Conservation (phyloP, 1,140 invertebrate species). For the Batillaria attramentaria region DNA sequence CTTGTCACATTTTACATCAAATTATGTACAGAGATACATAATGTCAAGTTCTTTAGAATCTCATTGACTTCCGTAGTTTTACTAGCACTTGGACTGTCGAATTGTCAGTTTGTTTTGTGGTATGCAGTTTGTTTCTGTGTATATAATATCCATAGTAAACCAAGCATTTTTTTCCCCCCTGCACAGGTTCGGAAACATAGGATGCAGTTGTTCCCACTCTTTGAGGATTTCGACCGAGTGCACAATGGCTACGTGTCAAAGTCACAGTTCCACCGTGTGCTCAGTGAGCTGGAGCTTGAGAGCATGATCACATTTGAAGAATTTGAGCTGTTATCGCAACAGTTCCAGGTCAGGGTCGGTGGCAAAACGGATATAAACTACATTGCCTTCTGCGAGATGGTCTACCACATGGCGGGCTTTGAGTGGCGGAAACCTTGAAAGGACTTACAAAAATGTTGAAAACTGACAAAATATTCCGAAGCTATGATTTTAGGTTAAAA, state of each 20-base stretch:
- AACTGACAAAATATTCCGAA: too few species aligned
- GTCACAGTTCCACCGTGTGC: slow-evolving; percentile 70
- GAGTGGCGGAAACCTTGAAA: slow-evolving; percentile 65
- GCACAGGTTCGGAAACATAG: slow-evolving; percentile 62
- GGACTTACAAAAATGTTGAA: too few species aligned
- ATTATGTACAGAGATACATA: too few species aligned
- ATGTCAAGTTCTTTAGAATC: too few species aligned
- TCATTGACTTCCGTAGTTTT: too few species aligned
- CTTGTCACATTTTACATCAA: too few species aligned
- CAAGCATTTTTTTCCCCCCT: too few species aligned
- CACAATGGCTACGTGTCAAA: slow-evolving; percentile 69
- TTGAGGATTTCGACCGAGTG: slow-evolving; percentile 71
- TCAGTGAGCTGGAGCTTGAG: slow-evolving; percentile 67
- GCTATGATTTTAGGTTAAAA: too few species aligned
- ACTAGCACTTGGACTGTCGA: too few species aligned
- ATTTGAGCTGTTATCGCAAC: slow-evolving; percentile 61
- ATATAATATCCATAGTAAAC: too few species aligned
- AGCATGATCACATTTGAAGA: slow-evolving; percentile 65
- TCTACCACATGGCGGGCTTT: slow-evolving; percentile 69
- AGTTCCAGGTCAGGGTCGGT: slow-evolving; percentile 68
- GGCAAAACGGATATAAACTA: slow-evolving; percentile 69
- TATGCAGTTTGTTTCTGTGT: too few species aligned
- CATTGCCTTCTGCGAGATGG: slow-evolving; percentile 69
- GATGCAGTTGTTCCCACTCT: slow-evolving; percentile 71
- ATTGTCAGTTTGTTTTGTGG: too few species aligned